Conservation (phyloP, 2,888 invertebrate genomes). For the Cryptus viduatorius region DNA sequence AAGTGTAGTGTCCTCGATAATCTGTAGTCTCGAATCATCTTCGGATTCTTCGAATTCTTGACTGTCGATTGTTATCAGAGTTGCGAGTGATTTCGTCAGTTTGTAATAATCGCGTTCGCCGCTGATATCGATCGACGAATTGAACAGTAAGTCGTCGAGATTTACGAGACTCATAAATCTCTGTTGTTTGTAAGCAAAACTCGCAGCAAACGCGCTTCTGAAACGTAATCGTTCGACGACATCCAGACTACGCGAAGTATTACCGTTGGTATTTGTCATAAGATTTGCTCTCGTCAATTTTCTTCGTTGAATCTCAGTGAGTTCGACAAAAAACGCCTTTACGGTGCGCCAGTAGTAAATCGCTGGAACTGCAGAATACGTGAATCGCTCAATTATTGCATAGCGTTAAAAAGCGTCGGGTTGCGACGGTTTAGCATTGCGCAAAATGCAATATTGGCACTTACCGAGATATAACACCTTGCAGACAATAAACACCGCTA, state of each 20-base stretch:
- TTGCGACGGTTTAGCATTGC: neutral
- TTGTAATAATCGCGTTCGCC: constrained; percentile 42
- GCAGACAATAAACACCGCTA: constrained; percentile 75
- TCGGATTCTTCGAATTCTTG: constrained; percentile 66
- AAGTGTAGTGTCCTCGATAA: constrained; percentile 63
- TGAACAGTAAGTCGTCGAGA: constrained; percentile 55
- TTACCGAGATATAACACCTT: constrained; percentile 75
- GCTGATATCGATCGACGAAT: constrained; percentile 36
- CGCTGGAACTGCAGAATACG: constrained; percentile 71
- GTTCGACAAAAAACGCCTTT: constrained; percentile 72
- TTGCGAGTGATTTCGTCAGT: constrained; percentile 71
- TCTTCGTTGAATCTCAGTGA: constrained; percentile 62
- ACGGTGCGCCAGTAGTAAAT: constrained; percentile 77
- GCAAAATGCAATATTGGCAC: constrained; percentile 12
- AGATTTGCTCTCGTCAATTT: constrained; percentile 42
- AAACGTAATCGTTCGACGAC: constrained; percentile 29
- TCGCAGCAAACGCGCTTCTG: constrained; percentile 24
- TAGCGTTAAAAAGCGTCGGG: neutral
- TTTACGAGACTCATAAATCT: constrained; percentile 69
- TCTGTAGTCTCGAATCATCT: constrained; percentile 53
- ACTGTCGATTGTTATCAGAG: constrained; percentile 68
- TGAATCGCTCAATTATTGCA: constrained; percentile 21
- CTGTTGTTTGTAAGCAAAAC: constrained; percentile 41
- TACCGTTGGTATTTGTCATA: neutral
- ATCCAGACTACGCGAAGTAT: neutral